Conservation (phyloP, 2,888 invertebrate genomes). For the Bombylius major region DNA sequence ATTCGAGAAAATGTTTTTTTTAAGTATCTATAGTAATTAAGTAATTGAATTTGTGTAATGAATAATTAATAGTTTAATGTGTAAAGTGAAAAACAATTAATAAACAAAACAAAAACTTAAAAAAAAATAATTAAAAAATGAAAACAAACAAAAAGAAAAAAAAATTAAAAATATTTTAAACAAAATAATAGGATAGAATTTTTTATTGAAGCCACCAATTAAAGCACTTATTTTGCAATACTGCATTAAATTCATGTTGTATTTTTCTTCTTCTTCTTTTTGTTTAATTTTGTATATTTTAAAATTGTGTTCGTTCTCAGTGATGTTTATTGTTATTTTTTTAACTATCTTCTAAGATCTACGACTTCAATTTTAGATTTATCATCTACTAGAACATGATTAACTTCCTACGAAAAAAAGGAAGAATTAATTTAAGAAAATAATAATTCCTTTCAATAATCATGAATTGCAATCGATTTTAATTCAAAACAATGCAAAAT, state of each 20-base stretch:
- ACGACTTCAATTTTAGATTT: conserved; percentile 53
- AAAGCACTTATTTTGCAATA: conserved; percentile 17
- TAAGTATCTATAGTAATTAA: no score
- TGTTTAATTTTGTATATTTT: no score
- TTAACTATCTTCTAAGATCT: conserved; percentile 54
- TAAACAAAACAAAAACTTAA: no score
- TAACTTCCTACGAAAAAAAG: conserved; percentile 47
- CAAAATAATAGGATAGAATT: not conserved
- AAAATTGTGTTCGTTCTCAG: not conserved
- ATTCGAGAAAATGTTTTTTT: no score
- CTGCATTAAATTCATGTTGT: not conserved
- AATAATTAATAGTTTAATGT: no score
- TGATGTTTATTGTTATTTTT: not conserved
- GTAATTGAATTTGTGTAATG: no score
- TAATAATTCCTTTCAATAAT: no score
- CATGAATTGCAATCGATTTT: no score
- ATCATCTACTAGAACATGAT: conserved; percentile 55
- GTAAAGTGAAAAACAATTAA: no score
- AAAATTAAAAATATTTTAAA: not conserved
- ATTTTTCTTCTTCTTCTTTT: not conserved
- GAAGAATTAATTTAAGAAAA: not conserved
- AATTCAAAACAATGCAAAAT: no score
- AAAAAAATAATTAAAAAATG: not conserved
- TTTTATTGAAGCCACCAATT: conserved; percentile 16
- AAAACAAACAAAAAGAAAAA: not conserved